phyloP scores from a whole-genome alignment of 2,113 vertebrate genomes.

The human (Homo sapiens) region GRCh38 chr5:154277501-154278000 shows the following conservation, averaged over 20 bases:
- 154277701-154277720: not conserved
- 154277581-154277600: not conserved
- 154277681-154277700: not conserved
- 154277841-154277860: not conserved
- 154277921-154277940: not conserved
- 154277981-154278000: not conserved
- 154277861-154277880: not conserved
- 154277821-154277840: not conserved
- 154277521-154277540: not conserved
- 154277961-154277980: not conserved
- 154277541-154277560: not conserved
- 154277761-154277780: not conserved
- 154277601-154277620: not conserved
- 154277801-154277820: not conserved
- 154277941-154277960: not conserved
- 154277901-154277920: not conserved
- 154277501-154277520: not conserved
- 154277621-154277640: not conserved
- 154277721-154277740: not conserved
- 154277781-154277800: not conserved
- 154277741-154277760: not conserved
- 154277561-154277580: not conserved
- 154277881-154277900: not conserved
- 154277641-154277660: not conserved
- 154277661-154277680: not conserved